Evolutionary conservation across 2,113 vertebrate species (phyloP).

Genomic region (Hipposideros armiger): DNA sequence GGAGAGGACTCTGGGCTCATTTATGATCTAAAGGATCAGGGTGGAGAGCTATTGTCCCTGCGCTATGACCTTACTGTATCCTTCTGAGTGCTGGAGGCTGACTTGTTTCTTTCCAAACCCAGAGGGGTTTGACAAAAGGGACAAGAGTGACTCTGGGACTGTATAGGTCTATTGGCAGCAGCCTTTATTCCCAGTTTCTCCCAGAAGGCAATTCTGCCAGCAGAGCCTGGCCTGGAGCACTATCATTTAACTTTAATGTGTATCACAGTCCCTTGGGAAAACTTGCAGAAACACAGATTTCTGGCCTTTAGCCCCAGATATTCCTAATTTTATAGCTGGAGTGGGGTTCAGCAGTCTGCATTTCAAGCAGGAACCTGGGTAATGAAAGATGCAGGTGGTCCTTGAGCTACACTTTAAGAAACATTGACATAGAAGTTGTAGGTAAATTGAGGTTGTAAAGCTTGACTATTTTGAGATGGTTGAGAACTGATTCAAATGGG

Average conservation of each 20-base stretch:
- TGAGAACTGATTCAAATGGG: slow-evolving; percentile 18
- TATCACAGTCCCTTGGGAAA: not conserved
- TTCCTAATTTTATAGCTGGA: slow-evolving; percentile 40
- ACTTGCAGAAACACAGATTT: not conserved
- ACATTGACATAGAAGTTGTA: slow-evolving; percentile 19
- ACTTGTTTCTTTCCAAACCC: not conserved
- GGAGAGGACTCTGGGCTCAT: slow-evolving; percentile 95
- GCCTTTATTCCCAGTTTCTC: slow-evolving; percentile 22
- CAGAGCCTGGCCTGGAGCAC: not conserved
- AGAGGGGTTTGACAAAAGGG: slow-evolving; percentile 13
- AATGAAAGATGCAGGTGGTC: slow-evolving; percentile 41
- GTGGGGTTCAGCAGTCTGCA: not conserved
- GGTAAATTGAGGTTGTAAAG: slow-evolving; percentile 18
- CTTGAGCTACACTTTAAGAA: slow-evolving; percentile 45
- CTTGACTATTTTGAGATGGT: slow-evolving; percentile 8
- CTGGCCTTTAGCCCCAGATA: not conserved
- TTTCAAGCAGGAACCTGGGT: not conserved
- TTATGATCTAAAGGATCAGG: slow-evolving; percentile 97
- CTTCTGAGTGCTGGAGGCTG: slow-evolving; percentile 77
- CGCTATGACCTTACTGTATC: slow-evolving; percentile 99
- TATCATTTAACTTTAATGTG: slow-evolving; percentile 9
- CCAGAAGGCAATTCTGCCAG: slow-evolving; percentile 27
- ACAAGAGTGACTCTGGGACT: not conserved
- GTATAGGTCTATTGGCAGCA: not conserved
- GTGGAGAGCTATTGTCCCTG: slow-evolving; percentile 96